A percentile compares a stretch with the other conserved stretches of the same genome.
phyloP scores from a whole-genome alignment of 2,113 vertebrate species.

The Platysteira castanea region DNA sequence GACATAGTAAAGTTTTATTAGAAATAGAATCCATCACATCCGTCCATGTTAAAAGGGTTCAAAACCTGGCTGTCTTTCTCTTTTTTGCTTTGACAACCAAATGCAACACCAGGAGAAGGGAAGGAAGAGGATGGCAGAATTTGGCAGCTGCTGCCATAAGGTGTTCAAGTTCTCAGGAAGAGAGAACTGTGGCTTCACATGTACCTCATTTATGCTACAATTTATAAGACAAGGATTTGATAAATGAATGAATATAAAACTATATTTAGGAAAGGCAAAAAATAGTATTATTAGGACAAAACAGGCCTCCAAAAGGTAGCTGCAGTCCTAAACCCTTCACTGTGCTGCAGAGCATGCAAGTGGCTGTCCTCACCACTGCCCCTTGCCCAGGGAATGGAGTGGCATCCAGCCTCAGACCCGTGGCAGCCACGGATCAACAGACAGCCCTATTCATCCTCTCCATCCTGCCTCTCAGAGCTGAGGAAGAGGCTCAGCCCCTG shows the following conservation, averaged over 20 bases:
- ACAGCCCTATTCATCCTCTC: not conserved
- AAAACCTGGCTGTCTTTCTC: not conserved
- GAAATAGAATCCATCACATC: not conserved
- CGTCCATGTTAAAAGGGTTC: not conserved
- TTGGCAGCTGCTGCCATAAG: not conserved
- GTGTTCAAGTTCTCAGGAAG: not conserved
- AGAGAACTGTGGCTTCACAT: not conserved
- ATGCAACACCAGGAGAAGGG: not conserved
- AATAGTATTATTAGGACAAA: not conserved
- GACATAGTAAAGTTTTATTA: not conserved
- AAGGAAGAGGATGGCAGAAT: not conserved
- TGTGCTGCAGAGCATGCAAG: not conserved
- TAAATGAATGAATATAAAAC: not conserved
- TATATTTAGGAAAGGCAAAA: not conserved
- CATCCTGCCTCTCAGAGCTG: not conserved
- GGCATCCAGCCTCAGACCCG: fast-evolving
- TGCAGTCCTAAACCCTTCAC: not conserved
- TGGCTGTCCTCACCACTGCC: fast-evolving
- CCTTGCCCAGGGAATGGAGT: fast-evolving
- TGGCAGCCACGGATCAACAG: fast-evolving
- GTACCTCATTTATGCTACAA: not conserved
- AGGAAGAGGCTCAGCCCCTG: not conserved
- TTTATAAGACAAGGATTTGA: not conserved
- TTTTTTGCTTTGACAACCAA: not conserved
- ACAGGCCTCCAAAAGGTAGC: not conserved